Conservation (phyloP, 2,888 invertebrate species). For the Erebia epiphron region DNA sequence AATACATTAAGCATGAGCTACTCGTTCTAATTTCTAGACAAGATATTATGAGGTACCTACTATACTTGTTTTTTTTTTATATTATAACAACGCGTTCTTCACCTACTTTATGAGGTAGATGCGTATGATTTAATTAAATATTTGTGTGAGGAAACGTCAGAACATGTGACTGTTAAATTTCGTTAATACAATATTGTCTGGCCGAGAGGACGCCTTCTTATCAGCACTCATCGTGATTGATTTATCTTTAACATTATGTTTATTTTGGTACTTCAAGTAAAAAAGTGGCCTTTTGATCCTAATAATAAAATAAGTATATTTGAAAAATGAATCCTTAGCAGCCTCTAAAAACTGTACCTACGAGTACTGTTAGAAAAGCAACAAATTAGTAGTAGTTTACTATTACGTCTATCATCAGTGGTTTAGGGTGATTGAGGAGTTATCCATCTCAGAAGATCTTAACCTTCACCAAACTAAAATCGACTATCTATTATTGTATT, state of each 20-base stretch:
- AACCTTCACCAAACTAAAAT: too few relatives aligned
- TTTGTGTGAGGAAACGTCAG: constrained; percentile 56
- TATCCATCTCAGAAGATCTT: too few relatives aligned
- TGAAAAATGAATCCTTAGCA: not conserved
- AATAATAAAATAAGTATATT: not conserved
- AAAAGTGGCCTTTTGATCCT: not conserved
- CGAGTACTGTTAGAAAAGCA: too few relatives aligned
- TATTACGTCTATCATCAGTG: too few relatives aligned
- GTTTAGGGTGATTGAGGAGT: too few relatives aligned
- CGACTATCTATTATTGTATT: too few relatives aligned
- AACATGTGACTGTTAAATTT: constrained; percentile 65
- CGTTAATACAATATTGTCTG: constrained; percentile 48
- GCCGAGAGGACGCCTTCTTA: constrained; percentile 56
- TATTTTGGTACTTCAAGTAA: constrained; percentile 30
- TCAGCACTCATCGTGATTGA: constrained; percentile 71
- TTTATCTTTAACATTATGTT: constrained; percentile 60
- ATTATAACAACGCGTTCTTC: constrained; percentile 42
- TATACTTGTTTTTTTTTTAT: not conserved
- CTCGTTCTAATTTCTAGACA: too few relatives aligned
- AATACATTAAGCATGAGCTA: too few relatives aligned
- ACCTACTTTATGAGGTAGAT: constrained; percentile 52
- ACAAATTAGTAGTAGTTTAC: too few relatives aligned
- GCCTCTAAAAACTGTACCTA: too few relatives aligned
- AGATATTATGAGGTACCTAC: too few relatives aligned
- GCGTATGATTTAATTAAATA: constrained; percentile 54